Evolutionary conservation across 1,140 invertebrate genomes (phyloP).

Genomic region (Ceratosolen fusciceps): DNA sequence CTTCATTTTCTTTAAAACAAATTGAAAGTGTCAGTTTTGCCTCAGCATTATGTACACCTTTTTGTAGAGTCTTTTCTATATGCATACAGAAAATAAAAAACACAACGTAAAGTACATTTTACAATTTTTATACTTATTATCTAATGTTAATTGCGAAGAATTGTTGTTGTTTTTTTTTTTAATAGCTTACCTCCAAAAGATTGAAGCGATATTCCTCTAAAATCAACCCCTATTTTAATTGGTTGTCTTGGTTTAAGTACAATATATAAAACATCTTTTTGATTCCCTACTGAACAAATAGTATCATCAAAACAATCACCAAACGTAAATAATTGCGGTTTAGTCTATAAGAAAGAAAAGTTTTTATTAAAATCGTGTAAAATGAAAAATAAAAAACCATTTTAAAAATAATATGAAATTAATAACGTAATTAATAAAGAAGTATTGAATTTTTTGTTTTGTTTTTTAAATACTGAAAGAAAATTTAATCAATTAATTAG

Average conservation of each 20-base stretch:
- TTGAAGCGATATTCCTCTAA: conserved; percentile 49
- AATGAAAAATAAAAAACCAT: conserved; percentile 27
- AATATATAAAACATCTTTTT: conserved; percentile 36
- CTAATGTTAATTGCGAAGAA: too few species aligned
- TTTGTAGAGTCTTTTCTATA: conserved; percentile 27
- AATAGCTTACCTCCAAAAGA: conserved; percentile 47
- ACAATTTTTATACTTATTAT: too few species aligned
- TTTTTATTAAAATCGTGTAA: neutral
- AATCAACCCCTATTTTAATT: conserved; percentile 46
- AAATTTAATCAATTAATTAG: neutral
- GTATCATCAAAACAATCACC: conserved; percentile 46
- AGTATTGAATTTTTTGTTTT: neutral
- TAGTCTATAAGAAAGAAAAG: conserved; percentile 42
- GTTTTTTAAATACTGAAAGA: neutral
- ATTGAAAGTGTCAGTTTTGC: conserved; percentile 32
- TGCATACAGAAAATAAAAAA: neutral
- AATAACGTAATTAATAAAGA: neutral
- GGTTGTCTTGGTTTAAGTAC: conserved; percentile 43
- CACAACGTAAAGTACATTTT: neutral
- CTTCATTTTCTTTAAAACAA: conserved; percentile 51
- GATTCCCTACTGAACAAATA: conserved; percentile 12
- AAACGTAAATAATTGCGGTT: conserved; percentile 53
- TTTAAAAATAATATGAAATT: neutral
- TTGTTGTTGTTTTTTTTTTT: too few species aligned
- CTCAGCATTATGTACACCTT: conserved; percentile 30